Percentiles rank a stretch among this genome's conserved stretches.
phyloP scores from a whole-genome alignment of 2,888 invertebrate species.

The Caenorhabditis plicata region DNA sequence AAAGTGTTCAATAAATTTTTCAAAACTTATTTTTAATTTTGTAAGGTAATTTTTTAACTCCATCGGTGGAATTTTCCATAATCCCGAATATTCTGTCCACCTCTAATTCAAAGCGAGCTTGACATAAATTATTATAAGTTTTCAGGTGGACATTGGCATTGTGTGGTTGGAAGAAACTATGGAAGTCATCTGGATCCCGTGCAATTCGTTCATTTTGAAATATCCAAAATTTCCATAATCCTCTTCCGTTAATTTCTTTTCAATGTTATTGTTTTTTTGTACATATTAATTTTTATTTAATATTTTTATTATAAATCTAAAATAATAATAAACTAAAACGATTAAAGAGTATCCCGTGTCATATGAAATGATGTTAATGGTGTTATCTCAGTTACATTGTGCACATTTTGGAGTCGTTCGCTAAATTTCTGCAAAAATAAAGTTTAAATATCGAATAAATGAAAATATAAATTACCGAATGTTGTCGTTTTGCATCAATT shows the following conservation, averaged over 20 bases:
- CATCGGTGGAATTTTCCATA: too few species aligned
- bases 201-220: slow-evolving; percentile 36
- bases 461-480: slow-evolving; percentile 7
- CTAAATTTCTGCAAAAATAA: slow-evolving; percentile 12
- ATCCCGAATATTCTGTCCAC: too few species aligned
- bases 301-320: too few species aligned
- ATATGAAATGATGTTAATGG: not conserved
- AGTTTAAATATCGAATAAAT: not conserved
- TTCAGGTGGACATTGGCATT: slow-evolving; percentile 40
- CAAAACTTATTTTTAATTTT: too few species aligned
- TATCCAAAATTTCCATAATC: slow-evolving; percentile 42
- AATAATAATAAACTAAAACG: not conserved
- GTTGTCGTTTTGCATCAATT: slow-evolving; percentile 15
- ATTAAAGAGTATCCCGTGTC: not conserved
- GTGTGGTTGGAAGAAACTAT: slow-evolving; percentile 43
- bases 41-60: too few species aligned
- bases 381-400: not conserved
- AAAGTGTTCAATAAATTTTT: too few species aligned
- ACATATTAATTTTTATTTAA: not conserved
- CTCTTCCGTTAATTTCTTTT: slow-evolving; percentile 38
- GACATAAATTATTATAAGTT: too few species aligned
- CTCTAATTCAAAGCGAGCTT: too few species aligned
- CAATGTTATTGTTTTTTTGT: too few species aligned
- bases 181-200: slow-evolving; percentile 40
- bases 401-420: slow-evolving; percentile 18